These are phyloP conservation scores for Sternotherus odoratus DNA, from an alignment of 2,797 vertebrate species.

Conservation along the genomic window DNA sequence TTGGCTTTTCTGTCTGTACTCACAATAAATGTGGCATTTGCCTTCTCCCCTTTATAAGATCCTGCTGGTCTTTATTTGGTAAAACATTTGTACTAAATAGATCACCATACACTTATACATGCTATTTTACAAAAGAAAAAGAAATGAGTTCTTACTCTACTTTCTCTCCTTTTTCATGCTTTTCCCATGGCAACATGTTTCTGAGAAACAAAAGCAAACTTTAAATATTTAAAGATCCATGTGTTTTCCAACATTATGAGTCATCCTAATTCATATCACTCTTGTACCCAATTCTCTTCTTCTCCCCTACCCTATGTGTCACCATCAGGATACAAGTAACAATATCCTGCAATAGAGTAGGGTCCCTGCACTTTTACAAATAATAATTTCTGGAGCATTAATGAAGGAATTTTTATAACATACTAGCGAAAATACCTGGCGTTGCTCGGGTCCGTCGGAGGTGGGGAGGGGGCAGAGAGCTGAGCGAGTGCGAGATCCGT, in stretches of 20 bases:
- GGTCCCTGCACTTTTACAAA: neutral
- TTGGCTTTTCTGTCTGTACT: no score
- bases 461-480: no score
- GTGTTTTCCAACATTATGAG: neutral
- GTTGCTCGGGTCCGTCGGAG: no score
- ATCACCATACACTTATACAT: neutral
- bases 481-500: no score
- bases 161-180: neutral
- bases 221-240: constrained; percentile 35
- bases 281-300: neutral
- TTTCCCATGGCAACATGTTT: constrained; percentile 9
- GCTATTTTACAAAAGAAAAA: neutral
- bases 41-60: no score
- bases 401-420: neutral
- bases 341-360: neutral
- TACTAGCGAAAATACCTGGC: no score
- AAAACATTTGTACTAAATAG: constrained; percentile 25
- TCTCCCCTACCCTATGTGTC: neutral
- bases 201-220: constrained; percentile 8
- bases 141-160: neutral
- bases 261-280: neutral
- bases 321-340: constrained; percentile 10
- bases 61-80: no score
- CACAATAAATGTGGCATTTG: no score
- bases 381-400: neutral